These are phyloP conservation scores for Herpailurus yagouaroundi DNA, from an alignment of 2,113 vertebrate species.

Conservation along the genomic window DNA sequence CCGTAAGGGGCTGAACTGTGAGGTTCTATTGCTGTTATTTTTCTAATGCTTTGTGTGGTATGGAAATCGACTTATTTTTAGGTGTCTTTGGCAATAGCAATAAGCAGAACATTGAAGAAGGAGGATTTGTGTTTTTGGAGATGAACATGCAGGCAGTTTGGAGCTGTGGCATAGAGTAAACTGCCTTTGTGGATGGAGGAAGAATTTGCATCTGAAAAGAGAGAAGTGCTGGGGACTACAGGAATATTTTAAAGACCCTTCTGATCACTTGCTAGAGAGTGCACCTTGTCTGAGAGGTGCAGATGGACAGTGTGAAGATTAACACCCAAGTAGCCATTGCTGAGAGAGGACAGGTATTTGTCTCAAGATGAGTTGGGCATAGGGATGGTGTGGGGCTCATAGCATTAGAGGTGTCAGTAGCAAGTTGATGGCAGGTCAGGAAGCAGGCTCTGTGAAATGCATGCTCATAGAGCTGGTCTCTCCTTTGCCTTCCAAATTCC, in stretches of 20 bases:
- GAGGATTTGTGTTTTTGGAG: not conserved
- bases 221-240: not conserved
- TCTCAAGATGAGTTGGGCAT: not conserved
- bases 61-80: constrained; percentile 1
- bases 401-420: not conserved
- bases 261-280: not conserved
- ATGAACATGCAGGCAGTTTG: not conserved
- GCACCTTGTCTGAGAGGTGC: not conserved
- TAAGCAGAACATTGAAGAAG: not conserved
- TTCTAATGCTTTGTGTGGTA: not conserved
- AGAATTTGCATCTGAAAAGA: not conserved
- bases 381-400: not conserved
- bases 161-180: not conserved
- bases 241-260: not conserved
- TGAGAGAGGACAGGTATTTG: not conserved
- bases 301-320: not conserved
- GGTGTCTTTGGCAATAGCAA: constrained; percentile 25
- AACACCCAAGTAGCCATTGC: not conserved
- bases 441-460: not conserved
- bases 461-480: not conserved
- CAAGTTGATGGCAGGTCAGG: not conserved
- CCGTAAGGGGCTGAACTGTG: not conserved
- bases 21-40: not conserved
- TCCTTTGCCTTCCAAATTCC: not conserved
- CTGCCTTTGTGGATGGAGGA: constrained; percentile 12